Base-by-base conservation (phyloP, 2,113 vertebrate genomes). In the Osmerus eperlanus region DNA sequence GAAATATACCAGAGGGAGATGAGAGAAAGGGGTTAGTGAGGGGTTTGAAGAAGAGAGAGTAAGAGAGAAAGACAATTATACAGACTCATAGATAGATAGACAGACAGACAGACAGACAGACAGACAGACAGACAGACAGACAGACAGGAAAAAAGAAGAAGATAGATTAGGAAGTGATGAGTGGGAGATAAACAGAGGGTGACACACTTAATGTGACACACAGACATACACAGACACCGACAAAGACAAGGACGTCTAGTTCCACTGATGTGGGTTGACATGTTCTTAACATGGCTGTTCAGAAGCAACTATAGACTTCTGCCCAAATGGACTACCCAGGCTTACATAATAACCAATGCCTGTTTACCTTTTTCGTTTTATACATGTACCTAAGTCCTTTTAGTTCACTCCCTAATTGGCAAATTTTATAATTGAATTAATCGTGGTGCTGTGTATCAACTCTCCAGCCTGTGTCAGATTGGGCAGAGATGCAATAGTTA, bases 201-300 rank as follows among this genome's bases (percentile, higher is more conserved):
- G 74, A 76, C 68, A 75, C 72, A 72, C 74, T 74, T 68, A 21
- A 29, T 36, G 36, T 15, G 15, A 65, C 73, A 15, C 59, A 70
- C 68, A 81, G 81, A 41, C 18, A 51, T 21, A 13, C 63, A 19
- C 36, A 19, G 61, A 19, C 64, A 65, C 36, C 25, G 28, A 63
- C 61, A 63, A 16, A 18, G 15, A 8, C 14, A 55, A 32, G 23
- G 12, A 32, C 61, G 7, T 65, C 18, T n/a, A 47, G 9, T 47
- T 47, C 41, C 41, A 12, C 41, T 47, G 41, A 47, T 47, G 41
- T 11, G 41, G n/a, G 16, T 18, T 56, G n/a, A 56, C 55, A 16
- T 56, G 4, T 56, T 3, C 55, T 56, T 1, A 18, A 56, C 15
- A 56, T 56, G 11, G 55, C 15, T 4, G 15, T 56, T 56, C n/a